Base-by-base conservation (phyloP, 2,888 invertebrate species). In the Idaea biselata region DNA sequence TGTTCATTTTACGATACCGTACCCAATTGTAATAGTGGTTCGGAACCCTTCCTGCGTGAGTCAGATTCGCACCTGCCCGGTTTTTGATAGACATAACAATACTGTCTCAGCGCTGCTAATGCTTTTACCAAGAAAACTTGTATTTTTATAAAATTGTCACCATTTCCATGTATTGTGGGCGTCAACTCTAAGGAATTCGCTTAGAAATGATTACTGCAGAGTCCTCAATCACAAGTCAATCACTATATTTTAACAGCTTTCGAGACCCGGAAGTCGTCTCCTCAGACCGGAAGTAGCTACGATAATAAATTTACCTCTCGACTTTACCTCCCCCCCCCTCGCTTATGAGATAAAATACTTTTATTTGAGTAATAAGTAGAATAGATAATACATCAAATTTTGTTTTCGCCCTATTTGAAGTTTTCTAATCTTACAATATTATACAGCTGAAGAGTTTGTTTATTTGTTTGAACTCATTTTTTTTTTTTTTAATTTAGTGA, bases 191-290 rank as follows among this genome's bases (percentile, higher is more conserved):
- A 44, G 14, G 44, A 44, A 44, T 44, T 44, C 44, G 14, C 11
- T 44, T 14, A 44, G 14, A 44, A 44, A 44, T 14, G 44, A 44
- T 44, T 44, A 7, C 11, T 44, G 14, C 14, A 8, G 44, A 44
- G 11, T 17, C 11, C 53, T 18, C 32, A 18, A 17, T 31, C 25
- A 54, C 58, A 16, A 61, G 31, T 54, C 53, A 54, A 58, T 53
- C 58, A 8, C 32, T 16, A 58, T 16, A 33, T 18, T 32, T 44
- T 11, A 65, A 63, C 59, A 61, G 58, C 56, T 55, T 65, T 60
- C 61, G 25, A 58, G 32, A 63, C 58, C 63, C 69, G 70, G 70
- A 71, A 69, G 64, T 66, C 67, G 68, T 71, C 64, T 69, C 63
- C 67, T 58, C 60, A 64, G 68, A 63, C 65, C 66, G 70, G 70